Evolutionary conservation across 2,797 vertebrate genomes (phyloP), one percentile per base, ranked within the genome.

Genomic region (Rhinichthys osculus): DNA sequence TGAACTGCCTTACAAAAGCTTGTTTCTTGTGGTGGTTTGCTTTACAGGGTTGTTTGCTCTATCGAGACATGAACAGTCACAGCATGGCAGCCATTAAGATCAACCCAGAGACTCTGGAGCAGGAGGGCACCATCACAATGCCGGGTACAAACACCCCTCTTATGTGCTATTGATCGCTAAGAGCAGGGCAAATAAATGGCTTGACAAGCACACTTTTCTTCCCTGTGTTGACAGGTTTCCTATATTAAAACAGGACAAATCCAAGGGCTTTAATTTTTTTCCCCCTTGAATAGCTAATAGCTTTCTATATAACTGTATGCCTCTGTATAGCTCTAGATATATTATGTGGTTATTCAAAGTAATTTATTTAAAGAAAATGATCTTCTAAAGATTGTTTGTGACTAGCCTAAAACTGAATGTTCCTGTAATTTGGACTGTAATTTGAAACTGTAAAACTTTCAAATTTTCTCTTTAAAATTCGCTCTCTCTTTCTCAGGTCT

Each of bases 41-140:
- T 84, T 81, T 83, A 23, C 87, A 99, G 98, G 98, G 98, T 86
- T 98, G 94, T 93, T 95, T 99, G 93, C 95, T 99, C 85, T 99
- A 99, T 92, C 97, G 96, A 93, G 98, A 99, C 92, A 93, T 93
- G 30, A 97, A 95, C 94, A 99, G 97, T 94, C 97, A 98, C 92
- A 97, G 96, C 90, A 96, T 97, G 97, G 96, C 97, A 59, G 98
- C 98, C 85, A 86, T 99, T 93, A 97, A 97, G 95, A 99, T 99
- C 96, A 99, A 98, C 93, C 97, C 98, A 73, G 98, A 99, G 94
- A 99, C 98, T 85, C 90, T 99, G 95, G 98, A 99, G 89, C 97
- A 97, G 82, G 98, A 99, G 59, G 97, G 97, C 77, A 95, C 96
- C 69, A 96, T 99, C 89, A 92, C 97, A 85, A 96, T 99, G 94